Evolutionary conservation across 2,797 vertebrate genomes (phyloP).

Genomic region (Cichlasoma orientale): DNA sequence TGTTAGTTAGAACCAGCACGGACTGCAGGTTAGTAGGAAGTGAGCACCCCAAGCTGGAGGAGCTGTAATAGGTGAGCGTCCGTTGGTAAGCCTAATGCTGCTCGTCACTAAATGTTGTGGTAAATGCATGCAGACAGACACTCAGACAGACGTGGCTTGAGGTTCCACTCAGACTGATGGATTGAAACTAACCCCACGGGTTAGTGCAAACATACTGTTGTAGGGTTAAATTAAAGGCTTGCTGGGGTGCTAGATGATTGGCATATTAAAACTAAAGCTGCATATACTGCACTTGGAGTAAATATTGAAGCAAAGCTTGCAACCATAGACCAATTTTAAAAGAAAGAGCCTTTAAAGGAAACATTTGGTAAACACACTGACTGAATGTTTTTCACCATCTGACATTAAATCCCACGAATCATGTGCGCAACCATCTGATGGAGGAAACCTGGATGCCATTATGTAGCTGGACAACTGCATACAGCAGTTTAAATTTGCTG

Average conservation of each 20-base stretch:
- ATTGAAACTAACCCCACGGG: slow-evolving; percentile 85
- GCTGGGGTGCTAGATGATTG: slow-evolving; percentile 15
- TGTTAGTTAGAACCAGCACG: not conserved
- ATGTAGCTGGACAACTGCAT: not conserved
- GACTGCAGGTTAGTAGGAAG: not conserved
- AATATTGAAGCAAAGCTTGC: not conserved
- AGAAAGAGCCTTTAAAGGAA: not conserved
- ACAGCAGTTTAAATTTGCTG: slow-evolving; percentile 5
- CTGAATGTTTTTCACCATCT: not conserved
- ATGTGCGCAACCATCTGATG: not conserved
- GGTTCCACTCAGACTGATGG: slow-evolving; percentile 43
- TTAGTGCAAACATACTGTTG: slow-evolving; percentile 85
- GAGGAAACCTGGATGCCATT: not conserved
- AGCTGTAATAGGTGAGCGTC: no score
- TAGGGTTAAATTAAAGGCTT: slow-evolving; percentile 87
- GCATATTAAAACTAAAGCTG: slow-evolving; percentile 30
- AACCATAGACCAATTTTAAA: not conserved
- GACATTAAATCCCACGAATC: not conserved
- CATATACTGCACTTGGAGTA: not conserved
- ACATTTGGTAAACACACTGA: not conserved
- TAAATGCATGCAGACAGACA: not conserved
- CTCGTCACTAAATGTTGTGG: not conserved
- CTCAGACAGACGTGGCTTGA: not conserved
- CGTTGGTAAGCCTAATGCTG: not conserved
- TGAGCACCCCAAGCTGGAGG: not conserved